phyloP scores from a whole-genome alignment of 1,140 invertebrate species.

The Drosophila ananassae region DNA sequence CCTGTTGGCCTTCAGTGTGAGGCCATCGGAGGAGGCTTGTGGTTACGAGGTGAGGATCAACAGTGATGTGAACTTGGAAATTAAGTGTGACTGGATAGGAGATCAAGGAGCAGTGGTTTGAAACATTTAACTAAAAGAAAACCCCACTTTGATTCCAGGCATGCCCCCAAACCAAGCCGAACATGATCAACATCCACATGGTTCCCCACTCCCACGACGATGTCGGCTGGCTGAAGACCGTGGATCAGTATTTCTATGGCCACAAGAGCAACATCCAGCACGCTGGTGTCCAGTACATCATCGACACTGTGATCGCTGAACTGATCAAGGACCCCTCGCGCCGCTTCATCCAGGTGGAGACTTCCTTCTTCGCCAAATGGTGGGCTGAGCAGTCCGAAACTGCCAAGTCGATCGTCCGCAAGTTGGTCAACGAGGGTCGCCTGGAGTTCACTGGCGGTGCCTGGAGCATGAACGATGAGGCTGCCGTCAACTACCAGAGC shows the following conservation, averaged over 20 bases:
- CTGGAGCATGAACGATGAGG: constrained; percentile 98
- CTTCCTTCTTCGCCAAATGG: constrained; percentile 97
- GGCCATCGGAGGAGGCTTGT: constrained; percentile 46
- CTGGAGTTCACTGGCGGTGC: constrained; percentile 95
- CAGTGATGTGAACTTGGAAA: neutral
- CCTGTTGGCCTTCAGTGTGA: constrained; percentile 31
- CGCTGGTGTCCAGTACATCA: constrained; percentile 95
- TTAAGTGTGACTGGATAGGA: neutral
- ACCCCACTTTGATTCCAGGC: constrained; percentile 84
- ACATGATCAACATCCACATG: constrained; percentile 92
- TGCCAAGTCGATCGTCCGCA: constrained; percentile 86
- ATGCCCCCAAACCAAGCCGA: constrained; percentile 85
- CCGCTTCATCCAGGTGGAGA: constrained; percentile 91
- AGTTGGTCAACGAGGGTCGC: constrained; percentile 89
- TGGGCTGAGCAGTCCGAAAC: constrained; percentile 90
- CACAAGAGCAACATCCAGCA: constrained; percentile 89
- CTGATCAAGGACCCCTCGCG: constrained; percentile 89
- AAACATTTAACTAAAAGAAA: neutral
- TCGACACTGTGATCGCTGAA: constrained; percentile 94
- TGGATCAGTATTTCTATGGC: constrained; percentile 96
- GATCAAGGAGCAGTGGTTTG: too few species aligned
- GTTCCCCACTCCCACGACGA: constrained; percentile 94
- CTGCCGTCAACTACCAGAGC: constrained; percentile 95
- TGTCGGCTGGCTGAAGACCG: constrained; percentile 96
- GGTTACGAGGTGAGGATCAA: constrained; percentile 59